Percentiles rank a stretch among this genome's conserved stretches.
These are phyloP conservation scores for Pararge aegeria DNA, from an alignment of 1,140 invertebrate species.

Conservation along the genomic window DNA sequence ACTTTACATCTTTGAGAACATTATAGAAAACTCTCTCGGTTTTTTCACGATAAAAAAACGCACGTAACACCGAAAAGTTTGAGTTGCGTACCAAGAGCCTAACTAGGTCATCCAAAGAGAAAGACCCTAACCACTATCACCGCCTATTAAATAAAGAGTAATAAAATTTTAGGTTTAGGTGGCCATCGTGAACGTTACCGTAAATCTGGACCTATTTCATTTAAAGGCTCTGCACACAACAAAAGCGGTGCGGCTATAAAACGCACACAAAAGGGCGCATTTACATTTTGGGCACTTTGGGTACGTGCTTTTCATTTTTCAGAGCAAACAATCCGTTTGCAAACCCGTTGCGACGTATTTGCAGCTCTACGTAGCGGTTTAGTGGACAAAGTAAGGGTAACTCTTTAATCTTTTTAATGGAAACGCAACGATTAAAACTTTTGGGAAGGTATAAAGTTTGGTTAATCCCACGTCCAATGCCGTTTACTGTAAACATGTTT, in stretches of 20 bases:
- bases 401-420: constrained; percentile 1
- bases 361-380: not conserved
- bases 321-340: constrained; percentile 25
- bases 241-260: constrained; percentile 16
- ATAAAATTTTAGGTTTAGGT: not conserved
- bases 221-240: constrained; percentile 31
- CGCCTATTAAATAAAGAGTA: not conserved
- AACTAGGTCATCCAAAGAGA: too few species aligned
- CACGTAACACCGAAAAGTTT: too few species aligned
- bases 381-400: not conserved
- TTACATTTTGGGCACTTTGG: constrained; percentile 29
- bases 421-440: too few species aligned
- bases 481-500: too few species aligned
- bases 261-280: constrained; percentile 32
- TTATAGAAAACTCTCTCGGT: too few species aligned
- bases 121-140: too few species aligned
- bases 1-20: too few species aligned
- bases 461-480: too few species aligned
- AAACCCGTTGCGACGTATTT: constrained; percentile 14
- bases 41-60: too few species aligned
- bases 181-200: constrained; percentile 7
- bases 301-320: constrained; percentile 37
- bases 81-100: too few species aligned
- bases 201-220: constrained; percentile 27
- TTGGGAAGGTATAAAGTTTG: too few species aligned